These are phyloP conservation scores for Minunthozetes semirufus DNA, from an alignment of 2,888 invertebrate species.

Conservation along the genomic window DNA sequence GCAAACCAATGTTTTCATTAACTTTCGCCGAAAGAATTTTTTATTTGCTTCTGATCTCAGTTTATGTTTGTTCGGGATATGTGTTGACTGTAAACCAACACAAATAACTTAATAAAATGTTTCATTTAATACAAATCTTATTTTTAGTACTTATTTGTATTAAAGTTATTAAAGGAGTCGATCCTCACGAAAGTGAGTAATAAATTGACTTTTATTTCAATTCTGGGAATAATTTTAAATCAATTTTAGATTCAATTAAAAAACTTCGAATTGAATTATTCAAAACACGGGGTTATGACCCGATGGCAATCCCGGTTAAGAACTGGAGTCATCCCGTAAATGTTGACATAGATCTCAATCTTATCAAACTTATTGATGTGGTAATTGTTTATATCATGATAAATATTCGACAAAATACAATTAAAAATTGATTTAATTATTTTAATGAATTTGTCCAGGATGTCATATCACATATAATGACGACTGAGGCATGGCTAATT, in stretches of 20 bases:
- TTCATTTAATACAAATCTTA: too few species aligned
- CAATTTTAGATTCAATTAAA: slow-evolving; percentile 8
- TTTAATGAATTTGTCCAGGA: not conserved
- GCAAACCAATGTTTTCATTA: too few species aligned
- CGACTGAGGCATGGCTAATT: not conserved
- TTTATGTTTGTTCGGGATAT: too few species aligned
- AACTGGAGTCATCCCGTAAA: slow-evolving; percentile 5
- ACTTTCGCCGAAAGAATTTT: too few species aligned
- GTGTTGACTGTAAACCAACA: too few species aligned
- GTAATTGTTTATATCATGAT: not conserved
- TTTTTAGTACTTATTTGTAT: too few species aligned
- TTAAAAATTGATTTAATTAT: not conserved
- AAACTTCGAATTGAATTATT: slow-evolving; percentile 6
- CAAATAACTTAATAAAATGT: too few species aligned
- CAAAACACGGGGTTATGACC: not conserved
- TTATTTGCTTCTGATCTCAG: too few species aligned
- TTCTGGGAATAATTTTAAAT: not conserved
- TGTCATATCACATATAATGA: not conserved
- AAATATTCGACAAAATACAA: not conserved
- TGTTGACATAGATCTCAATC: not conserved
- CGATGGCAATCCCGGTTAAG: not conserved
- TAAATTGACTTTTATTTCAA: not conserved
- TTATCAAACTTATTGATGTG: slow-evolving; percentile 10
- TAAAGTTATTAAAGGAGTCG: not conserved
- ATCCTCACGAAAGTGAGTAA: not conserved